Evolutionary conservation across 1,140 invertebrate genomes (phyloP), one percentile per base, ranked within the genome.

Genomic region (Drosophila repletoides): DNA sequence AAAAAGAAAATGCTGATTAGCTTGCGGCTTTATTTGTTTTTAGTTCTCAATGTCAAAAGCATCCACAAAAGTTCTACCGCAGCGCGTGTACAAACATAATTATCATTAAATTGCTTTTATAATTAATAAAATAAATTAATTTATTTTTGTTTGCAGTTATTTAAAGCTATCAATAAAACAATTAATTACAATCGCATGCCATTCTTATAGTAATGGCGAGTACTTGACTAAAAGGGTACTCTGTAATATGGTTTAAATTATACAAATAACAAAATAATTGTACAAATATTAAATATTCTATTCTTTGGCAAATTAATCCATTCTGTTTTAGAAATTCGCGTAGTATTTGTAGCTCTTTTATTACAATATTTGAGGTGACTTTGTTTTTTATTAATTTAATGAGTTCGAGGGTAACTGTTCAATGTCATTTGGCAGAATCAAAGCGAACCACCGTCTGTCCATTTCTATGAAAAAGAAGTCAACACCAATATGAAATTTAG

Each of bases 131-230:
- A 31, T 14, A 6, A 36, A 43, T 7, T 52, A 31, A 48, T 46
- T 33, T 10, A 21, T 51, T 28, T 53, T 19, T 43, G 6, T n/a
- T 6, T 31, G 28, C 12, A 65, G 29, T 36, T 55, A 29, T 24
- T 43, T 19, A 4, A 41, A 5, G 21, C 28, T 65, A 81, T 80
- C 72, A 58, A 67, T 74, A 58, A 64, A 64, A 61, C 61, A 63
- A 83, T 83, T 71, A 75, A 84, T 75, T 74, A 51, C 38, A 14
- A 53, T 68, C 17, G 53, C 67, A 65, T 68, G 29, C 49, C 22
- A 34, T 51, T 61, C 21, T 43, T 69, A 74, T 74, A 68, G n/a
- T 36, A 14, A 36, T 14, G 12, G 6, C 2, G 21, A 24, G n/a
- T 10, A 24, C 40, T 24, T 22, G 21, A 51, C 31, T 36, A 15